Evolutionary conservation across 1,140 invertebrate genomes (phyloP).

Genomic region (Heterodera schachtii): DNA sequence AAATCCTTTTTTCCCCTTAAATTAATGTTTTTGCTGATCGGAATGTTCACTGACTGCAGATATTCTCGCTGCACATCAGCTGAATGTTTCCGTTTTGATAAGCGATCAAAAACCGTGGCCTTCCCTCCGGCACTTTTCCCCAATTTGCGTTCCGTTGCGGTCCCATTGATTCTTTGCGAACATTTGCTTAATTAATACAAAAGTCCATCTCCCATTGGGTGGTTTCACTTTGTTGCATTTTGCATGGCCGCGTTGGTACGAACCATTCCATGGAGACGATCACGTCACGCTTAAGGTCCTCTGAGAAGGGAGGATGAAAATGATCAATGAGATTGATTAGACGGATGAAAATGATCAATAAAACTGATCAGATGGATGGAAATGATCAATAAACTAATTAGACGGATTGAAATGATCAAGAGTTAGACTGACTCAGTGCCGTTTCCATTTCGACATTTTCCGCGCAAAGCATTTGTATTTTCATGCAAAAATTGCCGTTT

Average conservation of each 20-base stretch:
- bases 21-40: too few relatives aligned
- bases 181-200: neutral
- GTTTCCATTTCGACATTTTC: constrained; percentile 59
- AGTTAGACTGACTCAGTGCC: constrained; percentile 44
- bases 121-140: constrained; percentile 73
- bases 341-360: neutral
- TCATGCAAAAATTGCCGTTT: constrained; percentile 76
- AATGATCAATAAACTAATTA: neutral
- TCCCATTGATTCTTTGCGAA: neutral
- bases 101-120: constrained; percentile 81
- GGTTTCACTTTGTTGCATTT: constrained; percentile 33
- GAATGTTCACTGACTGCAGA: constrained; percentile 74
- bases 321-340: neutral
- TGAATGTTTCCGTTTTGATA: constrained; percentile 84
- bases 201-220: neutral
- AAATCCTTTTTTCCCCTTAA: too few relatives aligned
- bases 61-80: constrained; percentile 84
- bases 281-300: constrained; percentile 55
- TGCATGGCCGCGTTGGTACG: constrained; percentile 46
- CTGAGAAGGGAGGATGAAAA: constrained; percentile 10
- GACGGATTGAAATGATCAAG: neutral
- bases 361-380: neutral
- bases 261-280: constrained; percentile 60
- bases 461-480: constrained; percentile 52
- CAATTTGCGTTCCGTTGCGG: constrained; percentile 64